Conservation (phyloP, 2,113 vertebrate genomes). For the Campylorhamphus procurvoides region DNA sequence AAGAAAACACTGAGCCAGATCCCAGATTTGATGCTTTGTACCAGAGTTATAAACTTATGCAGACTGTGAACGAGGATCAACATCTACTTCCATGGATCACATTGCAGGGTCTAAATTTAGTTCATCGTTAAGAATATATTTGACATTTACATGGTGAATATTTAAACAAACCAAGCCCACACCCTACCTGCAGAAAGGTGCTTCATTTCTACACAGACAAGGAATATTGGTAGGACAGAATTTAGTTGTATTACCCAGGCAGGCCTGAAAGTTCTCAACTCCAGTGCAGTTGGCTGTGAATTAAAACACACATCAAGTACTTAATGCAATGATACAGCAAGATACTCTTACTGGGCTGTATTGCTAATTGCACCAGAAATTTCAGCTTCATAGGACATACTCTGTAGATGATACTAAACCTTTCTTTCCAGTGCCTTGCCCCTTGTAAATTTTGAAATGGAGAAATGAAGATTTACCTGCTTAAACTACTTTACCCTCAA, state of each 20-base stretch:
- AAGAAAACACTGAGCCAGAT: background rate
- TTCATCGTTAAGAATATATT: background rate
- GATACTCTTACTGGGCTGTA: background rate
- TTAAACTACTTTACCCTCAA: background rate
- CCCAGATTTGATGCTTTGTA: background rate
- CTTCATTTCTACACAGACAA: conserved; percentile 57
- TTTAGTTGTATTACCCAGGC: background rate
- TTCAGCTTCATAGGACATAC: background rate
- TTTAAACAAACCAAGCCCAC: background rate
- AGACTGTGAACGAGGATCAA: background rate
- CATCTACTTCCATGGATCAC: background rate
- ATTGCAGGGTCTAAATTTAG: background rate
- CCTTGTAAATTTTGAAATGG: background rate
- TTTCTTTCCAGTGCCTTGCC: background rate
- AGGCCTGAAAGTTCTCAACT: conserved; percentile 42
- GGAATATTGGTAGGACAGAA: conserved; percentile 54
- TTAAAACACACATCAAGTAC: background rate
- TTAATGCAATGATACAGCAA: background rate
- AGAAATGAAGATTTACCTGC: background rate
- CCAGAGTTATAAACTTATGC: background rate
- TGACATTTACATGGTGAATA: background rate
- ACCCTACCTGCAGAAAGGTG: conserved; percentile 70
- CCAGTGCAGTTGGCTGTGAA: conserved; percentile 62
- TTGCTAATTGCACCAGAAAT: background rate
- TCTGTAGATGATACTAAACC: background rate